phyloP scores from a whole-genome alignment of 2,113 vertebrate genomes.

The Rhombomys opimus region DNA sequence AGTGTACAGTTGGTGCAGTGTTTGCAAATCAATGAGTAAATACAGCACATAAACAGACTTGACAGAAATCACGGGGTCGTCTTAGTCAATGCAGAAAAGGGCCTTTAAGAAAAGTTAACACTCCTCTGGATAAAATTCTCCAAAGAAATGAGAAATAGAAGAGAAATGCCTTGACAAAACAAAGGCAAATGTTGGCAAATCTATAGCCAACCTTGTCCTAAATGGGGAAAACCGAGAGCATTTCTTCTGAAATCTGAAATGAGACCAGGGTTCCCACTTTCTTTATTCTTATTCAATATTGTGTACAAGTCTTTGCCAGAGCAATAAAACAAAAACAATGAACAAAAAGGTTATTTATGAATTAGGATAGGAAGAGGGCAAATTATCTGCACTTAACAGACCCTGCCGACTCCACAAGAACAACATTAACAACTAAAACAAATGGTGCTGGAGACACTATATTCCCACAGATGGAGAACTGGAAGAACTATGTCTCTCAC shows the following conservation, averaged over 20 bases:
- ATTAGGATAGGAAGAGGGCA: neutral
- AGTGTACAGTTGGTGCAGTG: neutral
- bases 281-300: neutral
- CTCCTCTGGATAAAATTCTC: neutral
- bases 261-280: neutral
- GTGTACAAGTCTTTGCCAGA: neutral
- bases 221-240: neutral
- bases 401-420: neutral
- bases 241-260: neutral
- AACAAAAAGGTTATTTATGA: neutral
- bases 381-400: neutral
- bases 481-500: neutral
- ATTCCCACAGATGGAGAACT: neutral
- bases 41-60: neutral
- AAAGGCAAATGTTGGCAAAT: neutral
- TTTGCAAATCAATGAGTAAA: neutral
- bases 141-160: neutral
- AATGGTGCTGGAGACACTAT: neutral
- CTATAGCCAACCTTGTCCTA: neutral
- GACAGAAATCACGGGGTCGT: neutral
- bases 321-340: neutral
- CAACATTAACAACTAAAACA: neutral
- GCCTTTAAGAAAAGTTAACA: neutral
- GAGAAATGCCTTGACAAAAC: neutral
- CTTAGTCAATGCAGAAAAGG: neutral